phyloP scores from a whole-genome alignment of 2,113 vertebrate species.

The Galeopterus variegatus region DNA sequence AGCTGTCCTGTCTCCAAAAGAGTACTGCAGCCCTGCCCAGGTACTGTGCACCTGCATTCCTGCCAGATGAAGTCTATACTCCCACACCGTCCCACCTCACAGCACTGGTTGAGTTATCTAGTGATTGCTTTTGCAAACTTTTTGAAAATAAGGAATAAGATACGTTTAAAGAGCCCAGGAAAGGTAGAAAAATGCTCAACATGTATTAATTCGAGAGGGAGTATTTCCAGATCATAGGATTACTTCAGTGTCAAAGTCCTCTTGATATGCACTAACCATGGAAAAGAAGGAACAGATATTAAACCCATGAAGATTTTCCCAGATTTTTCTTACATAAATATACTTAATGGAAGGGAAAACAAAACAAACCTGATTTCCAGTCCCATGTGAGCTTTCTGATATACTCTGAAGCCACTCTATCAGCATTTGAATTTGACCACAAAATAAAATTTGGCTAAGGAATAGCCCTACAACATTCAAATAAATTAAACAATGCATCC shows the following conservation, averaged over 20 bases:
- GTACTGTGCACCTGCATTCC: not conserved
- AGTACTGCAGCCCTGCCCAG: fast-evolving
- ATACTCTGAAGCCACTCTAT: not conserved
- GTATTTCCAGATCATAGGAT: slow-evolving; percentile 39
- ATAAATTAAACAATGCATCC: not conserved
- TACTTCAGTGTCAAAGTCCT: not conserved
- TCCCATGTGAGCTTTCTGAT: not conserved
- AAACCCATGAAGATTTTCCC: not conserved
- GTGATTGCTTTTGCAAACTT: not conserved
- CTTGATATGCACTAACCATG: not conserved
- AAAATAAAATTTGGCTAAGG: slow-evolving; percentile 37
- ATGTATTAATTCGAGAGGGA: not conserved
- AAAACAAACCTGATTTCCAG: not conserved
- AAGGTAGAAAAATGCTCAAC: not conserved
- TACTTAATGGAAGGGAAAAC: not conserved
- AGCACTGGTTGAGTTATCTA: not conserved
- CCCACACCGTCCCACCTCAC: not conserved
- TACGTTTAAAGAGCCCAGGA: not conserved
- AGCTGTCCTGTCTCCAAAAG: not conserved
- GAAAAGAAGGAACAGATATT: not conserved
- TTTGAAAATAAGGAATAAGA: not conserved
- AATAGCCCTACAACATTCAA: not conserved
- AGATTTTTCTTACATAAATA: slow-evolving; percentile 17
- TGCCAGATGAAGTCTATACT: not conserved
- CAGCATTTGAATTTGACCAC: not conserved